Percentiles rank a stretch among this genome's conserved stretches.
Conservation (phyloP, 2,888 invertebrate species). For the Thecocarcelia acutangulata region DNA sequence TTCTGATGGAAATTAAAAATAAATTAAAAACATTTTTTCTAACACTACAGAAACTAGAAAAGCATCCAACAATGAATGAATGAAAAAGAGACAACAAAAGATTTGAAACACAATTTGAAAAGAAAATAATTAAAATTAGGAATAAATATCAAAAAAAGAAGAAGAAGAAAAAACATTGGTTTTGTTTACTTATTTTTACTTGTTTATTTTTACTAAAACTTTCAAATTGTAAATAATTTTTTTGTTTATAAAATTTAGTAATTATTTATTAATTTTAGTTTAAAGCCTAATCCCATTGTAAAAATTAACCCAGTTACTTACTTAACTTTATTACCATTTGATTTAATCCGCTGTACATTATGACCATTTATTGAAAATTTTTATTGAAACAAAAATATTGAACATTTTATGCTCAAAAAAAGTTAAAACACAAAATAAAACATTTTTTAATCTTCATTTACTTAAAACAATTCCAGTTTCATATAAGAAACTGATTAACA, state of each 20-base stretch:
- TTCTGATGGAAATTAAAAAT: not conserved
- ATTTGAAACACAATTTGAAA: slow-evolving; percentile 40
- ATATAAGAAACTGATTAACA: not conserved
- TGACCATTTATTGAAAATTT: slow-evolving; percentile 2
- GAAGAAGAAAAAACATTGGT: slow-evolving; percentile 43
- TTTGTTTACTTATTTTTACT: slow-evolving; percentile 33
- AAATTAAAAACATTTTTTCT: slow-evolving; percentile 21
- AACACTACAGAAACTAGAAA: slow-evolving; percentile 61
- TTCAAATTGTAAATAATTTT: slow-evolving; percentile 48
- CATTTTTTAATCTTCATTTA: not conserved
- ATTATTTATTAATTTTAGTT: not conserved
- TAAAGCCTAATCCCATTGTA: slow-evolving; percentile 3
- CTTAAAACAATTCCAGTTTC: not conserved
- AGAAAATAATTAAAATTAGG: slow-evolving; percentile 27
- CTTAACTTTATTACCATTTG: slow-evolving; percentile 77
- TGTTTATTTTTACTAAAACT: slow-evolving; percentile 2
- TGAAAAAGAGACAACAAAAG: slow-evolving; percentile 51
- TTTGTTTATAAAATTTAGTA: not conserved
- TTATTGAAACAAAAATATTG: slow-evolving; percentile 69
- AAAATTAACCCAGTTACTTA: slow-evolving; percentile 1
- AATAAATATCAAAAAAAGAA: not conserved
- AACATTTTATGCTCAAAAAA: not conserved
- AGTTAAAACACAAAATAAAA: not conserved
- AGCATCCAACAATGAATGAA: slow-evolving; percentile 45
- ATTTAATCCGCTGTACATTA: slow-evolving; percentile 74